Percentiles rank a stretch among this genome's conserved stretches.
These are phyloP conservation scores for Temnothorax curvispinosus DNA, from an alignment of 1,140 invertebrate species.

Conservation along the genomic window DNA sequence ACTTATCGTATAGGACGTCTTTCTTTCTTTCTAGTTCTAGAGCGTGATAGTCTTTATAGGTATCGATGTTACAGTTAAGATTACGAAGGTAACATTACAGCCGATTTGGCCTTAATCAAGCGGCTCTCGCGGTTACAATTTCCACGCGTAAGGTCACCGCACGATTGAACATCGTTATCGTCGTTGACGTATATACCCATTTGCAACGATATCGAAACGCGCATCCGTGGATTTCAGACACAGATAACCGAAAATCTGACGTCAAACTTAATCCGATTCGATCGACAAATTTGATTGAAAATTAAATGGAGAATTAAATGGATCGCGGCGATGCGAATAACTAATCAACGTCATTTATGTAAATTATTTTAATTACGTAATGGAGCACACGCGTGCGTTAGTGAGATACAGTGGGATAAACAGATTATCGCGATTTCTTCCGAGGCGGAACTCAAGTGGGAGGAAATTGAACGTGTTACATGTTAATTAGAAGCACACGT, in stretches of 20 bases:
- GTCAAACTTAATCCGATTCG: not conserved
- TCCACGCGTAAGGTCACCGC: constrained; percentile 24
- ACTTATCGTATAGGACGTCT: not conserved
- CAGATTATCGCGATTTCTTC: constrained; percentile 17
- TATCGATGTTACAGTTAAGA: constrained; percentile 4
- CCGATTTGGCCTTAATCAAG: constrained; percentile 10
- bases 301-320: not conserved
- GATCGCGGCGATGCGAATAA: not conserved
- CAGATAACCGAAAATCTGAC: not conserved
- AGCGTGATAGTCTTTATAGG: not conserved
- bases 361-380: constrained; percentile 25
- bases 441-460: not conserved
- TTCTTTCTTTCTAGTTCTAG: not conserved
- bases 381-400: not conserved
- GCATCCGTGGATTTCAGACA: not conserved
- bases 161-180: constrained; percentile 21
- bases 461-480: constrained; percentile 24
- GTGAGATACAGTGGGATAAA: not conserved
- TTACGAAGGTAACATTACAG: constrained; percentile 5
- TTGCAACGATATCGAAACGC: not conserved
- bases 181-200: not conserved
- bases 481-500: constrained; percentile 37
- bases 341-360: not conserved
- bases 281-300: not conserved
- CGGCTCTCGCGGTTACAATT: constrained; percentile 6